Percentiles rank a stretch among this genome's conserved stretches.
Evolutionary conservation across 1,140 invertebrate species (phyloP).

Genomic region (Drosophila varians): DNA sequence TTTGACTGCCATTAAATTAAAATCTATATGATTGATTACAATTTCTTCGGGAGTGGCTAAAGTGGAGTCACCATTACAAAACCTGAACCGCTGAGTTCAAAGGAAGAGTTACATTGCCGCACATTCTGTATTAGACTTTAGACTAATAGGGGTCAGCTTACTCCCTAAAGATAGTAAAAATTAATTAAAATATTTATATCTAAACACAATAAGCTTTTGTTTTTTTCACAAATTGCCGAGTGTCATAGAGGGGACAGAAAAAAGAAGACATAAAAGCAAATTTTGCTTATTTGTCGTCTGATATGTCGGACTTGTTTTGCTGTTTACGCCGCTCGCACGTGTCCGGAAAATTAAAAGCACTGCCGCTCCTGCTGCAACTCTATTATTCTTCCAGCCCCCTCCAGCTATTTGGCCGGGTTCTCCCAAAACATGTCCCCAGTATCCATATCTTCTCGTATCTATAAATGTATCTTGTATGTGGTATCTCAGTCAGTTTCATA

Average conservation of each 20-base stretch:
- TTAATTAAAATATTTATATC: neutral
- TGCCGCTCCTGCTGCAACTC: conserved; percentile 1
- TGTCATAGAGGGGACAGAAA: neutral
- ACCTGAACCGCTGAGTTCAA: conserved; percentile 26
- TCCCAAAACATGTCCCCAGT: conserved; percentile 1
- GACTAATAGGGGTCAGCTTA: too few species aligned
- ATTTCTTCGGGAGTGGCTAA: neutral
- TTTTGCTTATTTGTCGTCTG: conserved; percentile 24
- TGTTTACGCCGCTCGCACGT: conserved; percentile 61
- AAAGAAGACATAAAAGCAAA: conserved; percentile 5
- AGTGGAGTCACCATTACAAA: neutral
- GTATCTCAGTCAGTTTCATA: conserved; percentile 17
- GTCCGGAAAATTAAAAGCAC: conserved; percentile 38
- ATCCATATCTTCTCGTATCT: conserved; percentile 1
- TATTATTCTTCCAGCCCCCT: neutral
- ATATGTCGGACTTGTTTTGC: conserved; percentile 21
- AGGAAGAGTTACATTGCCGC: conserved; percentile 13
- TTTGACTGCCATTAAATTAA: too few species aligned
- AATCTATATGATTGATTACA: too few species aligned
- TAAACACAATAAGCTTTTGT: neutral
- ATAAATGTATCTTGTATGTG: conserved; percentile 4
- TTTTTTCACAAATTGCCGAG: neutral
- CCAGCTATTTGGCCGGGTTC: neutral
- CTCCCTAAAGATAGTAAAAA: neutral
- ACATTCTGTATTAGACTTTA: conserved; percentile 9